Conservation (phyloP, 2,113 vertebrate species). For the Callopanchax toddi region DNA sequence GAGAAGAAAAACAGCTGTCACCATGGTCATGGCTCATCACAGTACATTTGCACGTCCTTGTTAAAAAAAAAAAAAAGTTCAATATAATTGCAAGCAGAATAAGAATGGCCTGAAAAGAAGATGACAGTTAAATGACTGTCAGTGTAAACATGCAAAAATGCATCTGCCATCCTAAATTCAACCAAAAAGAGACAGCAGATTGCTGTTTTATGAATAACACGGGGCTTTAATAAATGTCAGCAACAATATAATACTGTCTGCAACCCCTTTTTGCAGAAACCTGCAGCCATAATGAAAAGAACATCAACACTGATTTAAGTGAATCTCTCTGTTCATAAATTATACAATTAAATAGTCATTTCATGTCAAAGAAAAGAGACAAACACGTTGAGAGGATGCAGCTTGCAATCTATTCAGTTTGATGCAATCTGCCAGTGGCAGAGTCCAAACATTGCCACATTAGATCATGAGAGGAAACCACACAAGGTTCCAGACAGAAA, state of each 20-base stretch:
- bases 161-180: conserved; percentile 24
- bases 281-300: neutral
- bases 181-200: neutral
- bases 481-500: conserved; percentile 11
- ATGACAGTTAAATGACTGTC: conserved; percentile 50
- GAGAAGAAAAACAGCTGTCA: conserved; percentile 17
- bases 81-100: conserved; percentile 23
- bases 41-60: conserved; percentile 20
- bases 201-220: conserved; percentile 8
- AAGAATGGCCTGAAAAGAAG: conserved; percentile 20
- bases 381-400: neutral
- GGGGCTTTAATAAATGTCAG: conserved; percentile 21
- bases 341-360: neutral
- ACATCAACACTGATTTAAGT: neutral
- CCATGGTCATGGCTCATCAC: conserved; percentile 39
- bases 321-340: neutral
- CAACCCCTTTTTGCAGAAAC: neutral
- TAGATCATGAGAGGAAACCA: conserved; percentile 8
- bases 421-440: neutral
- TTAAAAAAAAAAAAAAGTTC: conserved; percentile 18
- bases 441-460: conserved; percentile 2
- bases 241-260: neutral
- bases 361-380: neutral
- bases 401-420: neutral
- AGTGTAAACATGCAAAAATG: neutral